phyloP scores from a whole-genome alignment of 2,113 vertebrate species.

The Callopanchax toddi region DNA sequence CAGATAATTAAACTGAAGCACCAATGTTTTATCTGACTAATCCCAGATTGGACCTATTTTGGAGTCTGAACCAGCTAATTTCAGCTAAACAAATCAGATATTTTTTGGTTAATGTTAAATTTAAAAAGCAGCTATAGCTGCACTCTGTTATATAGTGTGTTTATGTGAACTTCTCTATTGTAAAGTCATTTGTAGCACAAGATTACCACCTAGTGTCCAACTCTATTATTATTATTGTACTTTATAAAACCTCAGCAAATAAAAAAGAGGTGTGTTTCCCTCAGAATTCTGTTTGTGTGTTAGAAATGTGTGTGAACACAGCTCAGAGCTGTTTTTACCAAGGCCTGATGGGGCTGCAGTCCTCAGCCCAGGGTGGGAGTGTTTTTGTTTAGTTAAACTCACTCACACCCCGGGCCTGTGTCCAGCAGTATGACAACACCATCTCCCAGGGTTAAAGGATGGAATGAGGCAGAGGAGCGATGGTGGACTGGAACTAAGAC shows the following conservation, averaged over 20 bases:
- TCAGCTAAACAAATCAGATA: no score
- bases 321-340: constrained; percentile 52
- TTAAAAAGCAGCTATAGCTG: no score
- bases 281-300: constrained; percentile 27
- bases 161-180: no score
- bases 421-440: constrained; percentile 74
- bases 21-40: no score
- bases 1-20: no score
- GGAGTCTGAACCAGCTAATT: no score
- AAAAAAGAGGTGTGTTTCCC: neutral
- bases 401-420: constrained; percentile 62
- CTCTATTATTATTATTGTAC: neutral
- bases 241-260: neutral
- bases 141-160: no score
- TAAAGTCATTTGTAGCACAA: constrained; percentile 39
- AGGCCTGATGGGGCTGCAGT: constrained; percentile 44
- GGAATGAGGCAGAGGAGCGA: no score
- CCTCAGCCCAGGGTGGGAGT: constrained; percentile 50
- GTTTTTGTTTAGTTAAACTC: constrained; percentile 77
- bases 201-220: constrained; percentile 68
- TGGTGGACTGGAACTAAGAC: constrained; percentile 58
- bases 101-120: no score
- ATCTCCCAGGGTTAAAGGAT: constrained; percentile 62
- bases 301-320: constrained; percentile 30
- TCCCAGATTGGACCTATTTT: no score